phyloP scores from a whole-genome alignment of 2,797 vertebrate species.

The Naso thynnoides region DNA sequence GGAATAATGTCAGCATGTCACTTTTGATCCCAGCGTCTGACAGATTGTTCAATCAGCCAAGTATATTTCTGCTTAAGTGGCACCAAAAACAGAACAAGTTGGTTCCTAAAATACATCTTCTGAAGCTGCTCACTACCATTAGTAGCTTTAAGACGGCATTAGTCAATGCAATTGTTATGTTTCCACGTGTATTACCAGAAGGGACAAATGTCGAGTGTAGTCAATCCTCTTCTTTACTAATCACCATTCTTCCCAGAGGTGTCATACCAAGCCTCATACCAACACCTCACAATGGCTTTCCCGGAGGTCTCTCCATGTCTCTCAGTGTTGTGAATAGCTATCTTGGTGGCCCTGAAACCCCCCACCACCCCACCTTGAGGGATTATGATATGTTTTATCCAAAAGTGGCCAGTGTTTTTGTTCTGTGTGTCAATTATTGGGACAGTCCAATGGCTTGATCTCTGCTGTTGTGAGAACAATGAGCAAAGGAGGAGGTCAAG shows the following conservation, averaged over 20 bases:
- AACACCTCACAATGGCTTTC: constrained; percentile 78
- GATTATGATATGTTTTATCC: constrained; percentile 81
- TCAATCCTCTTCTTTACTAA: constrained; percentile 55
- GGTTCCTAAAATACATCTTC: neutral
- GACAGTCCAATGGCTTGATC: constrained; percentile 55
- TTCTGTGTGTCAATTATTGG: constrained; percentile 58
- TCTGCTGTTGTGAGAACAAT: constrained; percentile 45
- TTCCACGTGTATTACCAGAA: constrained; percentile 19
- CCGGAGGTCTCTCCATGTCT: constrained; percentile 77
- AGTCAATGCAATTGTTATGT: neutral
- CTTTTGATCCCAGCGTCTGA: neutral
- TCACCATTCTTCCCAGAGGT: constrained; percentile 74
- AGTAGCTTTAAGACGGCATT: neutral
- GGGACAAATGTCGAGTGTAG: constrained; percentile 26
- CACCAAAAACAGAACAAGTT: neutral
- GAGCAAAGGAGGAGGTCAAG: constrained; percentile 49
- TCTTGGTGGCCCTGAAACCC: constrained; percentile 79
- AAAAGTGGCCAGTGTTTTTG: constrained; percentile 65
- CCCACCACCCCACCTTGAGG: constrained; percentile 54
- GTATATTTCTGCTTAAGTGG: neutral
- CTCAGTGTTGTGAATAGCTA: constrained; percentile 75
- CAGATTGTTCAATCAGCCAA: neutral
- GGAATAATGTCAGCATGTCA: neutral
- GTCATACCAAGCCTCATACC: constrained; percentile 75
- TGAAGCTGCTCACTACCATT: neutral